Conservation (phyloP, 1,140 invertebrate species). For the Triops cancriformis region DNA sequence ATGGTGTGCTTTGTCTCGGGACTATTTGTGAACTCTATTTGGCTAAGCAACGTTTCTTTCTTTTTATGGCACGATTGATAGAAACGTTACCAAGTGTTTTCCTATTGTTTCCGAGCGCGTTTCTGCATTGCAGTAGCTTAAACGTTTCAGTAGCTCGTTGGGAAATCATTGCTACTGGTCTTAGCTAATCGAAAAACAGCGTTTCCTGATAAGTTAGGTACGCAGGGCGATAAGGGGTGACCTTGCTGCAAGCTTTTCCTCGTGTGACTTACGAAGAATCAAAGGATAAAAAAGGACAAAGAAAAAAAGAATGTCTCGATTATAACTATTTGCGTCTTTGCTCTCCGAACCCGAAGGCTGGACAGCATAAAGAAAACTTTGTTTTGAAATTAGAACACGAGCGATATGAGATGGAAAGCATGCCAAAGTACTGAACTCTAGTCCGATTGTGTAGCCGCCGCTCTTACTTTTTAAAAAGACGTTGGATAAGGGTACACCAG, state of each 20-base stretch:
- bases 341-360: not conserved
- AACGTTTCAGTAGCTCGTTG: not conserved
- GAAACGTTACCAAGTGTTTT: too few species aligned
- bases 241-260: not conserved
- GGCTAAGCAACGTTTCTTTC: too few species aligned
- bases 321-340: not conserved
- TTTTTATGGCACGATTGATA: too few species aligned
- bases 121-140: not conserved
- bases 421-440: not conserved
- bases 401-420: not conserved
- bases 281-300: not conserved
- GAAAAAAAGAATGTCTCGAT: not conserved
- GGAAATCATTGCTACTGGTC: not conserved
- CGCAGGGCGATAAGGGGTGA: not conserved
- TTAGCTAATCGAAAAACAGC: not conserved
- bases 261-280: not conserved
- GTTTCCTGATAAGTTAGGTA: not conserved
- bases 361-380: not conserved
- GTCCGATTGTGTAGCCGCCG: not conserved
- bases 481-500: too few species aligned
- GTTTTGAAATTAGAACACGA: not conserved
- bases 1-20: too few species aligned
- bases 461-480: too few species aligned
- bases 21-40: too few species aligned
- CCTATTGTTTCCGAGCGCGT: not conserved